Evolutionary conservation across 1,140 invertebrate species (phyloP), one percentile per base, ranked within the genome.

Genomic region (Hycleus cichorii): DNA sequence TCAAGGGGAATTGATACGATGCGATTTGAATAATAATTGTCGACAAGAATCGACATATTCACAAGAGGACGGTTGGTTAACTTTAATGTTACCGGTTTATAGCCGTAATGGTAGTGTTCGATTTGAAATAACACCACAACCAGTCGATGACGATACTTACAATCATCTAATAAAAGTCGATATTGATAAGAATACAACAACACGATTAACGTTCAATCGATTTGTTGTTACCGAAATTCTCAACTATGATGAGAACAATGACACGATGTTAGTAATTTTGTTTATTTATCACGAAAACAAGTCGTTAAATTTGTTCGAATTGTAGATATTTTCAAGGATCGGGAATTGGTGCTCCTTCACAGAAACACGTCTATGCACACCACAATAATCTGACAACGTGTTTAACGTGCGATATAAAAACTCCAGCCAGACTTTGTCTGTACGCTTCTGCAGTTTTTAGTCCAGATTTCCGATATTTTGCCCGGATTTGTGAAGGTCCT

Each of bases 181-280:
- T 79, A 25, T 66, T 81, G 47, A 73, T 87, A 59, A 49, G 71
- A 45, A 24, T 50, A 49, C 42, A 65, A 58, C n/a, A 58, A 75
- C 44, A 54, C 44, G 60, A 1, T 58, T 92, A 50, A 91, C 88
- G 46, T 78, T 77, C 25, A 88, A 87, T 10, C 77, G 78, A 55
- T 87, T 81, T 67, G 83, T 86, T 59, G 90, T 94, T n/a, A 82
- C 80, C 8, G 80, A 85, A 60, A 86, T 95, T 58, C 72, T 89
- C 1, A 78, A 81, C 18, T 93, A 88, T 85, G 85, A 91, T 66
- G 71, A 84, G 57, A 72, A 80, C 39, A 78, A 78, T 40, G 73
- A 82, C 58, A 70, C 78, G 40, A 78, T 90, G 80, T 87, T 74
- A 83, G 79, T 77, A 12, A 12, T 12, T 12, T 12, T 65, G 9